A percentile compares a stretch with the other conserved stretches of the same genome.
These are phyloP conservation scores for Euglossa dilemma DNA, from an alignment of 1,140 invertebrate species.

Conservation along the genomic window DNA sequence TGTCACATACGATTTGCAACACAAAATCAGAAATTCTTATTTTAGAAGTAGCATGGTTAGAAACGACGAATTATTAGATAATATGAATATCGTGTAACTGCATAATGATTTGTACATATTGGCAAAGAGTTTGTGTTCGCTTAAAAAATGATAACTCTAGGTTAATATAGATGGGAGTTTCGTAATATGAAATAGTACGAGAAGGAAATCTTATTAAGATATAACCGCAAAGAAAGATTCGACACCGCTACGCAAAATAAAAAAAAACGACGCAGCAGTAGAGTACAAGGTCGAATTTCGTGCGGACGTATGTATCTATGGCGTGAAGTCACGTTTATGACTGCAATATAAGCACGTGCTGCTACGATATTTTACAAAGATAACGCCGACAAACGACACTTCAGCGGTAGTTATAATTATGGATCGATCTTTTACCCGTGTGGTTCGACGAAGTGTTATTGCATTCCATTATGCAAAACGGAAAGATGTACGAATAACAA, in stretches of 20 bases:
- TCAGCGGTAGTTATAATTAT: not conserved
- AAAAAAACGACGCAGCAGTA: not conserved
- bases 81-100: too few species aligned
- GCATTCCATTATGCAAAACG: not conserved
- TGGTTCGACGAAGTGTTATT: not conserved
- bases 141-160: too few species aligned
- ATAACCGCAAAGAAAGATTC: not conserved
- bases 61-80: too few species aligned
- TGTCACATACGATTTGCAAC: too few species aligned
- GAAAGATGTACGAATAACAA: too few species aligned
- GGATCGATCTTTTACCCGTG: not conserved
- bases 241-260: not conserved
- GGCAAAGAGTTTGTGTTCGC: too few species aligned
- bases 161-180: too few species aligned
- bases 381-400: not conserved
- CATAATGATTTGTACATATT: too few species aligned
- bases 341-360: constrained; percentile 30
- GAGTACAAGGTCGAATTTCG: constrained; percentile 26
- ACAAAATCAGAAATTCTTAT: not conserved
- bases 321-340: constrained; percentile 16
- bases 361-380: not conserved
- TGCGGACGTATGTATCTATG: not conserved
- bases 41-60: not conserved
- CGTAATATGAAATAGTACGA: not conserved
- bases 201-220: not conserved